A percentile compares a stretch with the other conserved stretches of the same genome.
These are phyloP conservation scores for Pholis gunnellus DNA, from an alignment of 2,113 vertebrate genomes.

Conservation along the genomic window DNA sequence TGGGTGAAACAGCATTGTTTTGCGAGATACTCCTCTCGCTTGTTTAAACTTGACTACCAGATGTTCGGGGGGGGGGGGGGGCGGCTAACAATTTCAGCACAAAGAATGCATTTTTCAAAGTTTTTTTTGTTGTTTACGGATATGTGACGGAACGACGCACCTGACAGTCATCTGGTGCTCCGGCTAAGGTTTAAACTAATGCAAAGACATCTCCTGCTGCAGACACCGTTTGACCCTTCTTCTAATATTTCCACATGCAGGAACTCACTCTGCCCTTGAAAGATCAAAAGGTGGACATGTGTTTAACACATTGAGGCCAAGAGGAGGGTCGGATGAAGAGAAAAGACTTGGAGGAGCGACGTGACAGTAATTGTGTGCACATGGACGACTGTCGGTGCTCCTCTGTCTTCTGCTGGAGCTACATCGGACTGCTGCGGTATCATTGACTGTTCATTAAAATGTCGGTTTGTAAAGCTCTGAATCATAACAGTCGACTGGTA, in stretches of 20 bases:
- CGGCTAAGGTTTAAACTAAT: conserved; percentile 9
- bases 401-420: conserved; percentile 5
- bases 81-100: conserved; percentile 20
- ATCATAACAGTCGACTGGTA: neutral
- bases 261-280: conserved; percentile 45
- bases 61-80: conserved; percentile 6
- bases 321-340: conserved; percentile 27
- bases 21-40: neutral
- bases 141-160: conserved; percentile 10
- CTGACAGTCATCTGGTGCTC: conserved; percentile 33
- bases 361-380: conserved; percentile 57
- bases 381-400: conserved; percentile 20
- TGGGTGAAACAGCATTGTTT: conserved; percentile 23
- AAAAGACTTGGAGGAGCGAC: conserved; percentile 36
- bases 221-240: conserved; percentile 52
- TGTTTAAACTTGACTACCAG: conserved; percentile 41
- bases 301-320: conserved; percentile 66
- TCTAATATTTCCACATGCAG: conserved; percentile 57
- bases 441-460: conserved; percentile 19
- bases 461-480: conserved; percentile 13
- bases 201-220: conserved; percentile 21
- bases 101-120: conserved; percentile 4
- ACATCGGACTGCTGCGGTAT: neutral
- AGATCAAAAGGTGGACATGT: conserved; percentile 66
- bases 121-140: conserved; percentile 11